phyloP scores from a whole-genome alignment of 2,888 invertebrate species.

The Dicyrtomina minuta region DNA sequence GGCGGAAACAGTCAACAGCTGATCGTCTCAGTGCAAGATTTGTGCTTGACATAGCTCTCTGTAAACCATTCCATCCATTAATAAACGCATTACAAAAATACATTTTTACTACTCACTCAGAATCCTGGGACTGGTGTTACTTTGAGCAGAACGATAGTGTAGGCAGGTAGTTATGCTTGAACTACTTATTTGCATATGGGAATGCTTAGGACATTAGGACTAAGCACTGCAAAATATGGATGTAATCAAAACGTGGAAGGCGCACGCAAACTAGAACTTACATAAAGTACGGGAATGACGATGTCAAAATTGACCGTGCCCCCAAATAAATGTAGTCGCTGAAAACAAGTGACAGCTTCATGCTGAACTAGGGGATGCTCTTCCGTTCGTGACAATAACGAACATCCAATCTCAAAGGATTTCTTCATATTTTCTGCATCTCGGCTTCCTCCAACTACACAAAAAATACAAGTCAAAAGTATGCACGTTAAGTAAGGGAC shows the following conservation, averaged over 20 bases:
- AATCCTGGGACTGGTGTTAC: no score
- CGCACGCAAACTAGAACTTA: no score
- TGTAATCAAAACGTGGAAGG: no score
- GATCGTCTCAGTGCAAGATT: constrained; percentile 90
- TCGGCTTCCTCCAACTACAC: constrained; percentile 40
- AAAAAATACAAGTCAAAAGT: not conserved
- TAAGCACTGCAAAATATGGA: no score
- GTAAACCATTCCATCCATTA: no score
- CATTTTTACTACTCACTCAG: not conserved
- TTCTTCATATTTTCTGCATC: constrained; percentile 49
- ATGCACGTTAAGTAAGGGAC: not conserved
- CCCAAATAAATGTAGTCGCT: constrained; percentile 97
- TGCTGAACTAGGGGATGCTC: constrained; percentile 89
- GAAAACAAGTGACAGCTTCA: constrained; percentile 92
- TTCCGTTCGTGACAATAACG: constrained; percentile 65
- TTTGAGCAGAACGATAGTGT: no score
- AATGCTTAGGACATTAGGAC: no score
- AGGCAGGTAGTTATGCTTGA: no score
- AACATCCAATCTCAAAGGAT: constrained; percentile 49
- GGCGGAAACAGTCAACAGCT: constrained; percentile 90
- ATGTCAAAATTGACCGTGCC: constrained; percentile 89
- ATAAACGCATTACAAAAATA: constrained; percentile 3
- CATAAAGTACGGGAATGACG: constrained; percentile 88
- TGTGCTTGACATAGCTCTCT: constrained; percentile 81
- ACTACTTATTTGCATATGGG: no score